Evolutionary conservation across 2,888 invertebrate genomes (phyloP).

Genomic region (Deroplatys truncata): DNA sequence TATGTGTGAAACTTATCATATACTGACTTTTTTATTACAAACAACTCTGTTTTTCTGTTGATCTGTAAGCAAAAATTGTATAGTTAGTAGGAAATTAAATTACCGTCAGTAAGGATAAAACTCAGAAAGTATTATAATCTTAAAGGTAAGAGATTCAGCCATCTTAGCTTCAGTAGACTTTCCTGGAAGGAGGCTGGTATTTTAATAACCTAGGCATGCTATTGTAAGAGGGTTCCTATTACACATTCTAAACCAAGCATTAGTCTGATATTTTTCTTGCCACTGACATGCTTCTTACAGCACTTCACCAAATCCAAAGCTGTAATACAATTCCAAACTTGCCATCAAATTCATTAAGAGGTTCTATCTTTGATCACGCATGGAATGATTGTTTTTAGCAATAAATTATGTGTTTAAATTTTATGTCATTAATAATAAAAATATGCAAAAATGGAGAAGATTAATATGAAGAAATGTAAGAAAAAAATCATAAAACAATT

Average conservation of each 20-base stretch:
- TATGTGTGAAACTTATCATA: too few relatives aligned
- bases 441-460: neutral
- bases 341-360: neutral
- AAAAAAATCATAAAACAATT: neutral
- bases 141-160: too few relatives aligned
- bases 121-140: too few relatives aligned
- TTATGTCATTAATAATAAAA: neutral
- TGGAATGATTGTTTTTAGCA: neutral
- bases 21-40: too few relatives aligned
- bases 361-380: neutral
- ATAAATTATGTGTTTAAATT: constrained; percentile 5
- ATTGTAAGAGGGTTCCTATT: neutral
- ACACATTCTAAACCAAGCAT: neutral
- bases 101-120: too few relatives aligned
- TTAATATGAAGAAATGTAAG: neutral
- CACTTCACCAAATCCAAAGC: neutral
- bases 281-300: neutral
- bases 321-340: neutral
- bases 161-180: too few relatives aligned
- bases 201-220: neutral
- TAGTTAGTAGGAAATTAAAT: too few relatives aligned
- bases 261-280: neutral
- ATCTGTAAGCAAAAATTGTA: too few relatives aligned
- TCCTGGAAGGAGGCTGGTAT: neutral
- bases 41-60: too few relatives aligned